Evolutionary conservation across 2,797 vertebrate genomes (phyloP).

Genomic region (Cyclopterus lumpus): DNA sequence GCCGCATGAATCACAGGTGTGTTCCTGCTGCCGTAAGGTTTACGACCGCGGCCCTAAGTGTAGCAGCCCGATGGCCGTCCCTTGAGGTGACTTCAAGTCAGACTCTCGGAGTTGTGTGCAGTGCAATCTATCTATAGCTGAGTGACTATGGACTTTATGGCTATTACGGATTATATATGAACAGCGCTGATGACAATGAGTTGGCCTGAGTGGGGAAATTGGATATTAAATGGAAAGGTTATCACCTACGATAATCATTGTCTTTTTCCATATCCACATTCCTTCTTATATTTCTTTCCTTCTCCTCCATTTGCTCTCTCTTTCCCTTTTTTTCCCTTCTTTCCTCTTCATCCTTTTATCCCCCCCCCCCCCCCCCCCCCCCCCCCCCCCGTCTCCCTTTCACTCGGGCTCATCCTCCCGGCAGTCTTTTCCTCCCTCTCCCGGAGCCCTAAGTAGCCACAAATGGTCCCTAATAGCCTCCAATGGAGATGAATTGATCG

Average conservation of each 20-base stretch:
- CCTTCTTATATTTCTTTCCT: conserved; percentile 31
- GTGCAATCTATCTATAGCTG: conserved; percentile 58
- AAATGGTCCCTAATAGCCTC: conserved; percentile 83
- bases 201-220: conserved; percentile 61
- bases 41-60: conserved; percentile 28
- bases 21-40: conserved; percentile 5
- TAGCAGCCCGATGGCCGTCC: conserved; percentile 31
- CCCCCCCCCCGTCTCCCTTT: conserved; percentile 30
- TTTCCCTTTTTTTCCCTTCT: conserved; percentile 10
- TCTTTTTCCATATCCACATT: conserved; percentile 48
- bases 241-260: conserved; percentile 62
- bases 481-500: conserved; percentile 84
- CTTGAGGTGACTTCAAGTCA: conserved; percentile 51
- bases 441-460: conserved; percentile 76
- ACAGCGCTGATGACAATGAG: conserved; percentile 63
- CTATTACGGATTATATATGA: conserved; percentile 66
- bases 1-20: conserved; percentile 23
- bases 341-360: conserved; percentile 44
- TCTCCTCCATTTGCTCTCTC: conserved; percentile 21
- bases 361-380: neutral
- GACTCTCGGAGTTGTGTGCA: conserved; percentile 41
- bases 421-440: conserved; percentile 48
- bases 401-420: conserved; percentile 49
- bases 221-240: conserved; percentile 71
- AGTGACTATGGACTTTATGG: conserved; percentile 56